A percentile compares a stretch with the other conserved stretches of the same genome.
Evolutionary conservation across 23 tunicate genomes (phyloP).

Genomic region (Trididemnum clinides): DNA sequence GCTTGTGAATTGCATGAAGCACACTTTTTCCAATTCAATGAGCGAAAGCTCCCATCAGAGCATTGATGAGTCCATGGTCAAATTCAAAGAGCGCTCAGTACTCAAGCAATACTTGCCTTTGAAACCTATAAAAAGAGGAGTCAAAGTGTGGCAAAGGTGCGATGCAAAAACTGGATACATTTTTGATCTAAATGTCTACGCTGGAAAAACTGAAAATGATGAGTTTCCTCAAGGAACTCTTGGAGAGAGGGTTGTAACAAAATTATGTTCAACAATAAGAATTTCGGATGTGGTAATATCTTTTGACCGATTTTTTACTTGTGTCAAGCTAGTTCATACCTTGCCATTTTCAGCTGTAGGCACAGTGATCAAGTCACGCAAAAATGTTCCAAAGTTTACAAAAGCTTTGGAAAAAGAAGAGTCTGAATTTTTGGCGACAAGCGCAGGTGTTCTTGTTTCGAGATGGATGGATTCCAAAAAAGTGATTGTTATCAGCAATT

Average conservation of each 20-base stretch:
- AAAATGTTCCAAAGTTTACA: conserved; percentile 13
- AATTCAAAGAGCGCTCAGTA: too few relatives aligned
- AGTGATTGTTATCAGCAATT: conserved; percentile 21
- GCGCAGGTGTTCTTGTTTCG: conserved; percentile 7
- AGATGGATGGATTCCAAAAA: conserved; percentile 38
- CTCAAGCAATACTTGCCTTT: not conserved
- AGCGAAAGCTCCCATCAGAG: too few relatives aligned
- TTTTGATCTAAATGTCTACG: conserved; percentile 17
- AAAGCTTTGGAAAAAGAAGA: conserved; percentile 10
- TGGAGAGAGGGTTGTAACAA: conserved; percentile 26
- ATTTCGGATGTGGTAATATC: conserved; percentile 15
- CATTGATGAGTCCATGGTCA: too few relatives aligned
- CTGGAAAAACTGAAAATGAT: conserved; percentile 22
- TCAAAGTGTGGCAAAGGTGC: not conserved
- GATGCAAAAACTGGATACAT: conserved; percentile 2
- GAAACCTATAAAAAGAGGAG: not conserved
- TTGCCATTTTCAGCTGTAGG: conserved; percentile 26
- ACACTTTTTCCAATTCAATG: too few relatives aligned
- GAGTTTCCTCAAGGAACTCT: conserved; percentile 5
- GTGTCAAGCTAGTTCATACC: conserved; percentile 16
- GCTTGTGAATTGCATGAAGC: too few relatives aligned
- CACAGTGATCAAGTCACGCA: conserved; percentile 1
- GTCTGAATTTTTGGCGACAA: conserved; percentile 9
- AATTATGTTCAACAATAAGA: conserved; percentile 12
- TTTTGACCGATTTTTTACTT: conserved; percentile 20